Base-by-base conservation (phyloP, 92 coral and sea anemone species). In the Montipora capitata region DNA sequence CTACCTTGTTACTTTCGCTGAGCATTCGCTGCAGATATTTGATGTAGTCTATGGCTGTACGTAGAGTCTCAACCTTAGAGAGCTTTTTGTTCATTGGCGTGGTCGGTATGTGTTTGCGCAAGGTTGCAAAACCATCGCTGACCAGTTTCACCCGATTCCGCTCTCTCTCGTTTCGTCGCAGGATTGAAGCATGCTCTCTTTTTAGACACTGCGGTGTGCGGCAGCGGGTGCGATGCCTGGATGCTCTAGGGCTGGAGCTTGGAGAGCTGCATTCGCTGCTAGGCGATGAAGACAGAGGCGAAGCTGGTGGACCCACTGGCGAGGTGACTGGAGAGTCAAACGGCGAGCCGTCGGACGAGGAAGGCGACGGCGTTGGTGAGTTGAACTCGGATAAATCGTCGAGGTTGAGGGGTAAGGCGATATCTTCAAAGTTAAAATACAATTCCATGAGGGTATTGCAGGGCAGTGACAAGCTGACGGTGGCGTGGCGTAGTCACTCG, bases 91-190 rank as follows among this genome's bases (percentile, higher is more conserved):
- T 96, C 35, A 88, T 45, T 63, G 99, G 98, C 17, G 73, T 81
- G 49, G 96, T 94, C 44, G 96, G 95, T 43, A 97, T 85, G 74
- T 91, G 98, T 72, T 89, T 94, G 43, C 99, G 93, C 44, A 97
- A 82, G 83, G 77, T 91, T 8, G 98, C 94, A 83, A 97, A 97
- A 7, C 99, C 99, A 76, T 97, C 99, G 61, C 99, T 97, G 49
- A 97, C 98, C 64, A 92, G 95, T 58, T 96, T 96, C 15, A 97
- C 99, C 10, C 99, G 87, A 78, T 93, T 96, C 5, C 99, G 40
- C 81, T 97, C 99, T 40, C 99, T 91, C 70, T 97, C 99, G 57
- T 97, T 97, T 40, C 99, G 92, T 39, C 98, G 90, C 86, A 94
- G 74, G 18, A 95, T 92, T 18, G 98, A 95, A 17, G 90, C 89